These are phyloP conservation scores for Brachypodius melanocephalos DNA, from an alignment of 2,113 vertebrate species.

Conservation along the genomic window DNA sequence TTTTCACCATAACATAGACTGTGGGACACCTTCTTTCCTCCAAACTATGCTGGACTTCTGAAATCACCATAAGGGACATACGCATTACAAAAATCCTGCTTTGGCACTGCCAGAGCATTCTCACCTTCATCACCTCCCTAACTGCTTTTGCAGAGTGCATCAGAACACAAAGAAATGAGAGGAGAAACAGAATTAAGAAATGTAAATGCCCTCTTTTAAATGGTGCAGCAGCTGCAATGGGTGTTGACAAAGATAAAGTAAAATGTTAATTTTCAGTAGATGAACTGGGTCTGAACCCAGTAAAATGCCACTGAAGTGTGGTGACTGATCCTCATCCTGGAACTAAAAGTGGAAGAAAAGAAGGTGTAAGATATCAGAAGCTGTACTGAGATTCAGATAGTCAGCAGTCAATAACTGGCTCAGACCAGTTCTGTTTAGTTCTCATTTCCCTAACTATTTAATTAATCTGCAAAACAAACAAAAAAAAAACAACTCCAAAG, in stretches of 20 bases:
- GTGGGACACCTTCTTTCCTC: not conserved
- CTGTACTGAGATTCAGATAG: not conserved
- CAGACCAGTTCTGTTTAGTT: not conserved
- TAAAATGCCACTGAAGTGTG: not conserved
- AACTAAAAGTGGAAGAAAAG: not conserved
- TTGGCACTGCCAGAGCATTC: not conserved
- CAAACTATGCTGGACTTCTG: not conserved
- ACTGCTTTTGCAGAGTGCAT: not conserved
- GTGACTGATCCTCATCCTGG: not conserved
- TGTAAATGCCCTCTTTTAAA: not conserved
- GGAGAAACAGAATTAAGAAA: not conserved
- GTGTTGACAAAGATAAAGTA: not conserved
- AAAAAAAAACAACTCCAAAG: not conserved
- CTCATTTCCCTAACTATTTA: constrained; percentile 57
- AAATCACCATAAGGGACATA: rapidly evolving
- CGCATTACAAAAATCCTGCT: not conserved
- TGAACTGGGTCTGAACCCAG: not conserved
- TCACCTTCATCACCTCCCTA: not conserved
- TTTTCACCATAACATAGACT: not conserved
- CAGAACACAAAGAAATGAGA: not conserved
- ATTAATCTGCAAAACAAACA: constrained; percentile 22
- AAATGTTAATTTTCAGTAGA: not conserved
- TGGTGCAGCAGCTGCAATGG: not conserved
- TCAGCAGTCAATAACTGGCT: constrained; percentile 20
- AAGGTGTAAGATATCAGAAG: not conserved